Conservation (phyloP, 2,113 vertebrate species). For the Recurvirostra avosetta region DNA sequence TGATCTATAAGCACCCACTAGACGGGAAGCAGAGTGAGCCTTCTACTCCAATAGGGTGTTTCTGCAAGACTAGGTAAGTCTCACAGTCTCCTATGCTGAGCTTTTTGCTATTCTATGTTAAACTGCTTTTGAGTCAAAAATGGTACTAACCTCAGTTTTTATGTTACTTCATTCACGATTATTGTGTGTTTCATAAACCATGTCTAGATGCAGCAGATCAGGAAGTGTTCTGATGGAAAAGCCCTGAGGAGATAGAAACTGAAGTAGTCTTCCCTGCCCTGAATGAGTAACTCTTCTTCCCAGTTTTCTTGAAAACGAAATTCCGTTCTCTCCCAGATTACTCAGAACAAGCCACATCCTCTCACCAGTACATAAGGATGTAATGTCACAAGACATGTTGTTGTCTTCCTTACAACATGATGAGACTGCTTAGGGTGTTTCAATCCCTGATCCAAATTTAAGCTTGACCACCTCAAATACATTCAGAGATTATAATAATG, state of each 20-base stretch:
- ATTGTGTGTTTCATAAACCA: not conserved
- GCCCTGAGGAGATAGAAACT: not conserved
- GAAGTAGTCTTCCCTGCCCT: not conserved
- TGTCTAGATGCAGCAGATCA: not conserved
- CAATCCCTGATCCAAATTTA: not conserved
- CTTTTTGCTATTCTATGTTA: not conserved
- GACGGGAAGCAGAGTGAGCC: not conserved
- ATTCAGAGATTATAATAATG: not conserved
- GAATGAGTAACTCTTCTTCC: not conserved
- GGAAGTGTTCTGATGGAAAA: not conserved
- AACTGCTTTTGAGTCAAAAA: not conserved
- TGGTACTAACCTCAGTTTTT: not conserved
- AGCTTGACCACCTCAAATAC: not conserved
- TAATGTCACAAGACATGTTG: not conserved
- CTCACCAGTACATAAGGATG: not conserved
- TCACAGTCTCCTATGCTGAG: not conserved
- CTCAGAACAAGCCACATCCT: constrained; percentile 41
- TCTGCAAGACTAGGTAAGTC: not conserved
- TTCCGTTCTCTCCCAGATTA: not conserved
- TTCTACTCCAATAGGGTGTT: not conserved
- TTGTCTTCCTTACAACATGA: not conserved
- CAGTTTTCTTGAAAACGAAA: not conserved
- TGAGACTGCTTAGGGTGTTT: not conserved
- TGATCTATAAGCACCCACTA: not conserved
- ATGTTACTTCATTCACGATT: not conserved